Conservation (phyloP, 1,140 invertebrate genomes). For the Aradophagus sp. region DNA sequence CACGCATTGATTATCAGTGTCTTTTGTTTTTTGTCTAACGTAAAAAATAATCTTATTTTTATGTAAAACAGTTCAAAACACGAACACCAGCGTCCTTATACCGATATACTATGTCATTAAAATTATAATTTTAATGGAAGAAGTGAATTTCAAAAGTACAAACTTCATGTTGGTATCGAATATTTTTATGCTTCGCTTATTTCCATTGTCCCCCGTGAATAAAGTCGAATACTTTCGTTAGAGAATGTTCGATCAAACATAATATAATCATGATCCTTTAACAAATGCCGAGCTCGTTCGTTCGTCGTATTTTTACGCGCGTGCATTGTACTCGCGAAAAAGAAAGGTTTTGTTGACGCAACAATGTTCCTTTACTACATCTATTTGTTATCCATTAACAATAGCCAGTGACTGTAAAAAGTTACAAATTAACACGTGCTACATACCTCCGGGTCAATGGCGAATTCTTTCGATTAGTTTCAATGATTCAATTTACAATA, state of each 20-base stretch:
- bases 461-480: slow-evolving; percentile 17
- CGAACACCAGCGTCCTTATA: no score
- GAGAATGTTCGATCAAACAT: slow-evolving; percentile 62
- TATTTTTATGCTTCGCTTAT: slow-evolving; percentile 22
- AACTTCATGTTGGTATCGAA: slow-evolving; percentile 7
- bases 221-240: slow-evolving; percentile 6
- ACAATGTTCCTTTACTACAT: slow-evolving; percentile 41
- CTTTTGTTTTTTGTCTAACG: no score
- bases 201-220: slow-evolving; percentile 7
- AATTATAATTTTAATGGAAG: no score
- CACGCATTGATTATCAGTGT: neutral
- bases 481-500: no score
- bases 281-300: slow-evolving; percentile 25
- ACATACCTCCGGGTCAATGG: slow-evolving; percentile 12
- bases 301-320: slow-evolving; percentile 42
- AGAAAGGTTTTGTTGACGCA: slow-evolving; percentile 37
- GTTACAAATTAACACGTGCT: slow-evolving; percentile 35
- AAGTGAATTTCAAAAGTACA: no score
- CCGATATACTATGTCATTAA: no score
- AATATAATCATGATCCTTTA: slow-evolving; percentile 50
- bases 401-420: slow-evolving; percentile 34
- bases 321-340: slow-evolving; percentile 17
- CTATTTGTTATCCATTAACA: slow-evolving; percentile 40
- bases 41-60: no score
- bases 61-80: no score